Base-by-base conservation (phyloP, 2,797 vertebrate species). In the Anniella stebbinsi region DNA sequence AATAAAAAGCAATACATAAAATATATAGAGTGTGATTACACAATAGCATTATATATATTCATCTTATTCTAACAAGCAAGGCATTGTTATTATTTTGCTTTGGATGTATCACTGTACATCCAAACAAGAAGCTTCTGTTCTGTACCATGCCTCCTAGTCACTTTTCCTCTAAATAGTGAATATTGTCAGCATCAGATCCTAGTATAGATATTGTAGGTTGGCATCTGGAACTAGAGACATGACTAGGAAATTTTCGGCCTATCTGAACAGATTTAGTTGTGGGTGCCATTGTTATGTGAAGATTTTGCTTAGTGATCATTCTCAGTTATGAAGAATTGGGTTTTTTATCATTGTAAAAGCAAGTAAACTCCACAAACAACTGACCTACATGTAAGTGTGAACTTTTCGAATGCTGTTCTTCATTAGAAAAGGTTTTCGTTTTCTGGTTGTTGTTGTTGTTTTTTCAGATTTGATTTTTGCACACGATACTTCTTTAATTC, bases 311-410 rank as follows among this genome's bases (percentile, higher is more conserved):
- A 83, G 23, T 73, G 48, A 66, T 45, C 38, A 66, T 67, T 92
- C 80, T 89, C 91, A 93, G 25, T 80, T 86, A 88, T 41, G 88
- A 23, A 70, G 88, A 41, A 80, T 86, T 80, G 87, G 33, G 0
- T 4, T 13, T 84, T 88, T 93, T 83, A 69, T 82, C 91, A 66
- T 33, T 69, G 23, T 38, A 41, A 73, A 88, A 75, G 41, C 25
- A 89, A 91, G 66, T 67, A 87, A 81, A 76, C 21, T 54, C 17
- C 84, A 30, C 86, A 93, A 93, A 91, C 86, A 63, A 1, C 25
- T 9, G 12, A n/a, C 67, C 87, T 89, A 10, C 30, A 87, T 78
- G 41, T 75, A 92, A 63, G 33, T 76, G 10, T 10, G 4, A 84
- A 72, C 45, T 70, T 77, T 63, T 21, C 57, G 69, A 54, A 3